These are phyloP conservation scores for Strix aluco DNA, from an alignment of 2,113 vertebrate genomes.

Conservation along the genomic window DNA sequence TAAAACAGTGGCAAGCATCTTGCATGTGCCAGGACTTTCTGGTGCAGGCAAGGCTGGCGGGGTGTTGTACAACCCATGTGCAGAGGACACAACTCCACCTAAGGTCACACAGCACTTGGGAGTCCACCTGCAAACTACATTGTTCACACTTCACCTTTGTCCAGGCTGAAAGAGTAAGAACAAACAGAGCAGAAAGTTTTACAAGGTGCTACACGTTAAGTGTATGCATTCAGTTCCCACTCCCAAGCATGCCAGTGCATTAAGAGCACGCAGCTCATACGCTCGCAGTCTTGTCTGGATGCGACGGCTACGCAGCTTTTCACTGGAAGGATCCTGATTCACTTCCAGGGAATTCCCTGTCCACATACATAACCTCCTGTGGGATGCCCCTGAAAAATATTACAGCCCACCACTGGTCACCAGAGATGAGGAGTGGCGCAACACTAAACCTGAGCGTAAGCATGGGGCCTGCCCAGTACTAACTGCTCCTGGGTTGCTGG, in stretches of 20 bases:
- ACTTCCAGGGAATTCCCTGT: neutral
- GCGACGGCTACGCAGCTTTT: neutral
- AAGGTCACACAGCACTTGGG: neutral
- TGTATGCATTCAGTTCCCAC: neutral
- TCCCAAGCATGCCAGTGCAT: neutral
- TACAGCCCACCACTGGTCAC: neutral
- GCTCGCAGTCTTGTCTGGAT: neutral
- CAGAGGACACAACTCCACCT: neutral
- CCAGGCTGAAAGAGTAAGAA: neutral
- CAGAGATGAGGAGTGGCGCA: neutral
- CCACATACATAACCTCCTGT: rapidly evolving
- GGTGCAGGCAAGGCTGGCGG: neutral
- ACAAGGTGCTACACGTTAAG: neutral
- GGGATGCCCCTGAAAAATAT: neutral
- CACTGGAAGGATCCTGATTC: neutral
- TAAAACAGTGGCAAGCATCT: neutral
- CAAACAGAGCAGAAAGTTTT: neutral
- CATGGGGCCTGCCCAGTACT: rapidly evolving
- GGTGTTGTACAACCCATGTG: neutral
- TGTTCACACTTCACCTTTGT: neutral
- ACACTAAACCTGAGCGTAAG: neutral
- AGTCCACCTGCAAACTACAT: neutral
- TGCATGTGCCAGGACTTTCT: neutral
- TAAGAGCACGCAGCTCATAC: neutral
- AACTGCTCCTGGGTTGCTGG: neutral